Percentiles rank a stretch among this genome's conserved stretches.
Conservation (phyloP, 2,888 invertebrate species). For the Tuberolachnus salignus region DNA sequence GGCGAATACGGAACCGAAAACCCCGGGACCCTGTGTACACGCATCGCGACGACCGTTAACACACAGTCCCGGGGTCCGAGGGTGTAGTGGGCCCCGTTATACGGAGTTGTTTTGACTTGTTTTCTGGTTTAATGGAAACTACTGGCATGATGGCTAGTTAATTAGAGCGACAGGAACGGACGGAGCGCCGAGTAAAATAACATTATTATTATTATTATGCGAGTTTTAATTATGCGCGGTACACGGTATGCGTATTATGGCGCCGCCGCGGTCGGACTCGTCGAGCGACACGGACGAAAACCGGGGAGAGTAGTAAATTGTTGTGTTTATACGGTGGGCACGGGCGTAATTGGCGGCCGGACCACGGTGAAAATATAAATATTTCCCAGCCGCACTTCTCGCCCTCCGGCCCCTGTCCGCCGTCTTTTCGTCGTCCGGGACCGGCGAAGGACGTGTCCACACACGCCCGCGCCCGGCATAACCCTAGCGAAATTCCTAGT, state of each 20-base stretch:
- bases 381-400: no score
- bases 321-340: constrained; percentile 2
- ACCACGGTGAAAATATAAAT: no score
- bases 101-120: constrained; percentile 44
- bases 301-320: not conserved
- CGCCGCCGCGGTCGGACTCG: constrained; percentile 9
- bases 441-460: no score
- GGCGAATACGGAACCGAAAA: not conserved
- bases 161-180: constrained; percentile 19
- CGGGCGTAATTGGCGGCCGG: no score
- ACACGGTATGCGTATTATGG: not conserved
- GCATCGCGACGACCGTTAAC: not conserved
- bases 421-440: no score
- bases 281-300: not conserved
- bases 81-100: no score
- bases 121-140: constrained; percentile 51
- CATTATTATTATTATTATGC: not conserved
- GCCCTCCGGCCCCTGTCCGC: no score
- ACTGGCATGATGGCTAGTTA: constrained; percentile 31
- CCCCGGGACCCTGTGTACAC: not conserved
- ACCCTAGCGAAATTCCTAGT: no score
- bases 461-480: no score
- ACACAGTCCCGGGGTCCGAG: not conserved
- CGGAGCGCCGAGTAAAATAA: not conserved
- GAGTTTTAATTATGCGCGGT: constrained; percentile 43